Evolutionary conservation across 2,888 invertebrate genomes (phyloP), one percentile per base, ranked within the genome.

Genomic region (Acleris emargana): DNA sequence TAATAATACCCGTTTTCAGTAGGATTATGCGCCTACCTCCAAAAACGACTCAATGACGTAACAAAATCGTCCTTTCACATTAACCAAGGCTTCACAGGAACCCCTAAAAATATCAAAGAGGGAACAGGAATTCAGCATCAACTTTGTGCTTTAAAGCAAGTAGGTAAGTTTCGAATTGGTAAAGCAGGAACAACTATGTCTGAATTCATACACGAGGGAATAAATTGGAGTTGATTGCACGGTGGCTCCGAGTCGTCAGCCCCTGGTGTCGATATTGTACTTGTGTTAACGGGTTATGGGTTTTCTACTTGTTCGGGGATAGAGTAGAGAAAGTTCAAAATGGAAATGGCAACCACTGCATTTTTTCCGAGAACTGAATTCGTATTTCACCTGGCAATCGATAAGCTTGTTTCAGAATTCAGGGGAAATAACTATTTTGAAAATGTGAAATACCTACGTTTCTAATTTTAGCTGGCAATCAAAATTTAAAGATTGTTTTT

Each of bases 211-310:
- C 62, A 25, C 50, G 22, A 16, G 64, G 60, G 64, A 60, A 60
- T 60, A 66, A 66, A 66, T 66, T 66, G 43, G 38, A 51, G 64
- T 60, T 66, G 64, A 66, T 66, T 66, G 60, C 64, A 45, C 58
- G 58, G 20, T n/a, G 54, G 49, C 53, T n/a, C 42, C 54, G 42
- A 32, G 49, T 55, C 64, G 60, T 60, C 64, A 66, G 64, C 50
- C 20, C 50, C 57, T 51, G 42, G 50, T n/a, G 64, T 18, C 59
- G 64, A 64, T 60, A 64, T 60, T 64, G 64, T 64, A 28, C 64
- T 51, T 22, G 62, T 62, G 63, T 63, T 63, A 58, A 64, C 58
- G 58, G 64, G 64, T 64, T 64, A 62, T 51, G 62, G 54, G 47
- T 62, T 58, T 43, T n/a, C 32, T 58, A 55, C 47, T 49, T 53